A percentile compares a stretch with the other conserved stretches of the same genome.
Evolutionary conservation across 2,113 vertebrate species (phyloP).

Genomic region (Percina caprodes): DNA sequence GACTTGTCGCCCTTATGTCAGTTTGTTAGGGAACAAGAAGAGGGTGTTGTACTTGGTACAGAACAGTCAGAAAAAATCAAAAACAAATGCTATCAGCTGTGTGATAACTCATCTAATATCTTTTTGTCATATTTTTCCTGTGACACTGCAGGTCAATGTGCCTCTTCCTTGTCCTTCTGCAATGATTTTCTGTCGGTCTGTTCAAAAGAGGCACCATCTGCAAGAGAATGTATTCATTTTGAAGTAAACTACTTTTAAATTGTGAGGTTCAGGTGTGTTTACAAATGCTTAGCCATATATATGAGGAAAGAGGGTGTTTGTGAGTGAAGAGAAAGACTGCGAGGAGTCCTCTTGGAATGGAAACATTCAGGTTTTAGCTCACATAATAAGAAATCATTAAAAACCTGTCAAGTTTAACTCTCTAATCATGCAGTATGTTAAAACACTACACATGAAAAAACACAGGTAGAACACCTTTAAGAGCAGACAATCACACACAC

Average conservation of each 20-base stretch:
- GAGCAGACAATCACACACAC: background rate
- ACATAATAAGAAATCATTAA: background rate
- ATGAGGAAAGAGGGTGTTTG: background rate
- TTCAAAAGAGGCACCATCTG: slow-evolving; percentile 46
- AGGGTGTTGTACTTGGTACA: background rate
- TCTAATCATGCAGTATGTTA: background rate
- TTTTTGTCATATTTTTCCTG: background rate
- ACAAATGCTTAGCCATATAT: background rate
- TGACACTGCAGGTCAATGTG: background rate
- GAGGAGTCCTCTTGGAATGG: background rate
- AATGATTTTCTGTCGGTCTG: background rate
- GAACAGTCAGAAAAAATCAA: background rate
- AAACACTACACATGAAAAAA: background rate
- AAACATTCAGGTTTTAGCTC: slow-evolving; percentile 22
- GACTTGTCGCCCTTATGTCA: background rate
- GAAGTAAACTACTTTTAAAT: background rate
- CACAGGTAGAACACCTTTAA: background rate
- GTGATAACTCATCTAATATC: slow-evolving; percentile 19
- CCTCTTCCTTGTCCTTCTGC: background rate
- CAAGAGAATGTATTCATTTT: slow-evolving; percentile 26
- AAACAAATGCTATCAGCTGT: slow-evolving; percentile 6
- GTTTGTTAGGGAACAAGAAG: background rate
- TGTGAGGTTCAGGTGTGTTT: slow-evolving; percentile 1
- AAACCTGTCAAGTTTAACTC: slow-evolving; percentile 3
- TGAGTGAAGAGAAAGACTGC: background rate